Evolutionary conservation across 2,888 invertebrate genomes (phyloP).

Genomic region (Orchesellides sinensis): DNA sequence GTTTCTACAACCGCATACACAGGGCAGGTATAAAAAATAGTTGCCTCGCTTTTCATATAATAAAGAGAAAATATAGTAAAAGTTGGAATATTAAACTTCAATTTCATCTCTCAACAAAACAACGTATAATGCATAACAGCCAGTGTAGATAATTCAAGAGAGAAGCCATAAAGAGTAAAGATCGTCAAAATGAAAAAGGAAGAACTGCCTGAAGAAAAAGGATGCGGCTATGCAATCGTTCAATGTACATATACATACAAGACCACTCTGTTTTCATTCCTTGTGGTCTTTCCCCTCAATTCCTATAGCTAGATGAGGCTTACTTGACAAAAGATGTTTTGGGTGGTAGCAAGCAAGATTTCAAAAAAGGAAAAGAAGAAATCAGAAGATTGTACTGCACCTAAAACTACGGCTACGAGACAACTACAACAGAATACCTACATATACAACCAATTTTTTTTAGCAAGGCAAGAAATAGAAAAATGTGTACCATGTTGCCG

Average conservation of each 20-base stretch:
- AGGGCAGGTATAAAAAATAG: constrained; percentile 3
- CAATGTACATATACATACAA: not conserved
- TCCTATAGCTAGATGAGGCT: constrained; percentile 19
- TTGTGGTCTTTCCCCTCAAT: constrained; percentile 3
- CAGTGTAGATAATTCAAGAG: constrained; percentile 7
- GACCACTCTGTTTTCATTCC: not conserved
- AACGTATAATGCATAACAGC: constrained; percentile 12
- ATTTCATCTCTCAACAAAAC: constrained; percentile 14
- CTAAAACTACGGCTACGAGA: constrained; percentile 2
- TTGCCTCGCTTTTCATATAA: not conserved
- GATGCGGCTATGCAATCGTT: constrained; percentile 1
- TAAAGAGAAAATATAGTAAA: not conserved
- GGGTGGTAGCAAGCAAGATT: constrained; percentile 11
- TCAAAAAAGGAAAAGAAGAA: constrained; percentile 14
- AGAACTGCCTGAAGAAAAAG: constrained; percentile 16
- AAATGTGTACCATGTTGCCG: constrained; percentile 20
- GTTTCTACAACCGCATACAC: not conserved
- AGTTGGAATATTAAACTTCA: not conserved
- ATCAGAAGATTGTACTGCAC: constrained; percentile 28
- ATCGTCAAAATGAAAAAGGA: constrained; percentile 11
- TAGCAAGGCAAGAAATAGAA: not conserved
- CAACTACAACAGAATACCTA: constrained; percentile 23
- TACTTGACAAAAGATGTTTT: constrained; percentile 29
- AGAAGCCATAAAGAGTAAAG: not conserved
- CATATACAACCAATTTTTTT: not conserved